A percentile compares a stretch with the other conserved stretches of the same genome.
phyloP scores from a whole-genome alignment of 2,888 invertebrate genomes.

The Sphaeridia pumilis region DNA sequence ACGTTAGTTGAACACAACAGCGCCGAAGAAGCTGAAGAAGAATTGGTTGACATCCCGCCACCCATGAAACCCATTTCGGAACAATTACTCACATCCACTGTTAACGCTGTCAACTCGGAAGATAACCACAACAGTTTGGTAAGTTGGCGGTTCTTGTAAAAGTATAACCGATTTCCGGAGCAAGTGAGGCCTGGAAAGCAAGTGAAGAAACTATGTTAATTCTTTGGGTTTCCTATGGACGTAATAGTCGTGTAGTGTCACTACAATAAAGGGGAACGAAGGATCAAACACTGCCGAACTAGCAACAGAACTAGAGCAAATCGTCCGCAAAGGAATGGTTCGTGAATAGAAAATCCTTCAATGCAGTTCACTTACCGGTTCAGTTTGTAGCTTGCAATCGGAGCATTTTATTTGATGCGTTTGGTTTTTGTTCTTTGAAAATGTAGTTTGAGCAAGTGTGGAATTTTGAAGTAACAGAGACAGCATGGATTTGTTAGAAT shows the following conservation, averaged over 20 bases:
- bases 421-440: background rate
- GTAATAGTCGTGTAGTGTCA: no score
- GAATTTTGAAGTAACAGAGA: no score
- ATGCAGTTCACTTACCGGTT: background rate
- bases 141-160: no score
- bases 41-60: slow-evolving; percentile 76
- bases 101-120: slow-evolving; percentile 39
- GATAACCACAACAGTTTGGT: slow-evolving; percentile 50
- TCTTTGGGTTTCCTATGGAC: no score
- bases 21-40: slow-evolving; percentile 60
- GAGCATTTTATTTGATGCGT: no score
- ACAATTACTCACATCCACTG: slow-evolving; percentile 43
- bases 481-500: no score
- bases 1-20: slow-evolving; percentile 24
- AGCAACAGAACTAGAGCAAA: slow-evolving; percentile 82
- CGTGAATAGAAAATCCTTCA: slow-evolving; percentile 39
- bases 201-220: no score
- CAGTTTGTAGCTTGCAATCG: background rate
- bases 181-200: no score
- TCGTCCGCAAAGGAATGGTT: slow-evolving; percentile 90
- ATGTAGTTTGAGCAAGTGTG: no score
- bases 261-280: slow-evolving; percentile 44
- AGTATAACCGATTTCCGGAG: no score
- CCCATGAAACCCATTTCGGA: slow-evolving; percentile 93
- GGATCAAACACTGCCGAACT: slow-evolving; percentile 67